phyloP scores from a whole-genome alignment of 1,140 invertebrate species.

The Heliconius hewitsoni region DNA sequence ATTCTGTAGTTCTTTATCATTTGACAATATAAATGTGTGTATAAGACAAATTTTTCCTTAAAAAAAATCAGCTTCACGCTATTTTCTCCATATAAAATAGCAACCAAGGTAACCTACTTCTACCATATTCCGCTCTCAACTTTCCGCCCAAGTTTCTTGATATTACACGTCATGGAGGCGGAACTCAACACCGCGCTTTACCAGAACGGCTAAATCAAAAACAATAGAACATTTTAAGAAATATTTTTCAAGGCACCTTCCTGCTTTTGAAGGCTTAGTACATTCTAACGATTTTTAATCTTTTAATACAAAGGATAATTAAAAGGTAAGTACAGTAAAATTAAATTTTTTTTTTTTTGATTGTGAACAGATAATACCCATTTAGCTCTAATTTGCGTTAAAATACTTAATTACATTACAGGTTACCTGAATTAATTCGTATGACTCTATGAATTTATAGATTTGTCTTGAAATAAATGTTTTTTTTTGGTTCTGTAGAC shows the following conservation, averaged over 20 bases:
- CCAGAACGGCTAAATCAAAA: too few species aligned
- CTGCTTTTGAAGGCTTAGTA: not conserved
- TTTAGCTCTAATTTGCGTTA: slow-evolving; percentile 12
- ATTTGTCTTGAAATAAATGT: not conserved
- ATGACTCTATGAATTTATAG: not conserved
- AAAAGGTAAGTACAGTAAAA: not conserved
- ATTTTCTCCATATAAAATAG: too few species aligned
- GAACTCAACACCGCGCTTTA: too few species aligned
- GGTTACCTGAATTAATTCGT: not conserved
- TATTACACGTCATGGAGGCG: too few species aligned
- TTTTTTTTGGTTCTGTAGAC: not conserved
- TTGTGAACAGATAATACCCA: slow-evolving; percentile 4
- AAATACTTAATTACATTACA: slow-evolving; percentile 13
- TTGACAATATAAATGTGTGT: too few species aligned
- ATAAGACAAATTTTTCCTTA: too few species aligned
- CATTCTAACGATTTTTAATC: not conserved
- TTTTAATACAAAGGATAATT: slow-evolving; percentile 1
- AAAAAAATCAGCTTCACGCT: too few species aligned
- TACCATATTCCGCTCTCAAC: too few species aligned
- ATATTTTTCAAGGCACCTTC: not conserved
- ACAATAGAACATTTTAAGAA: too few species aligned
- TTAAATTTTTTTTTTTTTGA: not conserved
- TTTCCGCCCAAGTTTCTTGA: too few species aligned
- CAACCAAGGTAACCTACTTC: too few species aligned
- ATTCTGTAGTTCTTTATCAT: too few species aligned